These are phyloP conservation scores for Etheostoma nigrum DNA, from an alignment of 2,797 vertebrate genomes.

Conservation along the genomic window DNA sequence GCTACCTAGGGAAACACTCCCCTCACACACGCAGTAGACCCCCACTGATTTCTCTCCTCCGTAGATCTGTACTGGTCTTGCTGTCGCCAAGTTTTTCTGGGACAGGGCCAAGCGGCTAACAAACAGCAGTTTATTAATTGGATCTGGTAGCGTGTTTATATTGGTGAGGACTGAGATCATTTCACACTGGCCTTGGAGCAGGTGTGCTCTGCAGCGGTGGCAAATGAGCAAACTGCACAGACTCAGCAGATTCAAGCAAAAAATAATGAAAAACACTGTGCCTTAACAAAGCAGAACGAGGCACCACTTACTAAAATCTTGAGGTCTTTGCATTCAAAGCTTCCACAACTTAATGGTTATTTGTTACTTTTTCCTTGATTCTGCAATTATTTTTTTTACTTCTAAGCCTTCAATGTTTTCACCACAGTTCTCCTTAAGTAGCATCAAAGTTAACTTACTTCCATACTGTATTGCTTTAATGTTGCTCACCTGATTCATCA, in stretches of 20 bases:
- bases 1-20: neutral
- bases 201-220: constrained; percentile 52
- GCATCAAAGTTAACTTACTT: neutral
- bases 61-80: constrained; percentile 40
- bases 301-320: constrained; percentile 13
- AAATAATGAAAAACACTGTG: constrained; percentile 54
- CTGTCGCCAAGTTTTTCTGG: constrained; percentile 53
- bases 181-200: constrained; percentile 68
- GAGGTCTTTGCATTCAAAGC: constrained; percentile 27
- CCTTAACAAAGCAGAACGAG: constrained; percentile 48
- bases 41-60: constrained; percentile 35
- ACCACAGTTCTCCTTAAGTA: neutral
- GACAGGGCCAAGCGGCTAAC: constrained; percentile 51
- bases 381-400: neutral
- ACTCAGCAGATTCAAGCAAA: constrained; percentile 58
- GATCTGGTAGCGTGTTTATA: constrained; percentile 68
- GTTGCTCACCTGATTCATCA: neutral
- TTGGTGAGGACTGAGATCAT: constrained; percentile 62
- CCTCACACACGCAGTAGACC: neutral
- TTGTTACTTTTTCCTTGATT: constrained; percentile 10
- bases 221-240: constrained; percentile 56
- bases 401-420: neutral
- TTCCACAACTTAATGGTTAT: neutral
- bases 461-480: neutral
- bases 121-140: constrained; percentile 77